These are phyloP conservation scores for Astropecten irregularis DNA, from an alignment of 53 echinoderm and acorn worm genomes.

Conservation along the genomic window DNA sequence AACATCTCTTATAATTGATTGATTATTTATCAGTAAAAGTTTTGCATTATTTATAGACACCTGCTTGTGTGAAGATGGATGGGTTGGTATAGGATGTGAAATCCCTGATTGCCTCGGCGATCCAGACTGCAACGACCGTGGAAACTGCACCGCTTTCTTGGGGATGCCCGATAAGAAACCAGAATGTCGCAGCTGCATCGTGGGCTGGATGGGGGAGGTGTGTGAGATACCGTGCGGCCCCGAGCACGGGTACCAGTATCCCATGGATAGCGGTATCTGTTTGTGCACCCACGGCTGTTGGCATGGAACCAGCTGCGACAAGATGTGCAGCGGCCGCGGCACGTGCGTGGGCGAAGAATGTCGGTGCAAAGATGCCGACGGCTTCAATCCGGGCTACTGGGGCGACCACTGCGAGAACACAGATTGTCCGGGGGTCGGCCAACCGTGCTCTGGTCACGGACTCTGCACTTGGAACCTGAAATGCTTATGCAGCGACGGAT, in stretches of 20 bases:
- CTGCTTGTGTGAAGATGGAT: slow-evolving; percentile 78
- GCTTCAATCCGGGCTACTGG: slow-evolving; percentile 71
- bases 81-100: slow-evolving; percentile 88
- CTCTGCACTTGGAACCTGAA: slow-evolving; percentile 60
- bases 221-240: slow-evolving; percentile 89
- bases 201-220: slow-evolving; percentile 90
- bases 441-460: slow-evolving; percentile 79
- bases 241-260: slow-evolving; percentile 76
- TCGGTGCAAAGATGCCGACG: slow-evolving; percentile 48
- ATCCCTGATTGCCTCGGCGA: slow-evolving; percentile 80
- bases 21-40: too few species aligned
- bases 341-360: slow-evolving; percentile 60
- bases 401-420: slow-evolving; percentile 74
- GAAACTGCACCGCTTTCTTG: slow-evolving; percentile 56
- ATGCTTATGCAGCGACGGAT: slow-evolving; percentile 71
- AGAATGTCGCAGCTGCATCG: slow-evolving; percentile 70
- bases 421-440: slow-evolving; percentile 71
- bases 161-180: slow-evolving; percentile 47
- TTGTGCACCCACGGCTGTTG: slow-evolving; percentile 80
- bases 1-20: too few species aligned
- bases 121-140: slow-evolving; percentile 84
- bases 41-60: slow-evolving; percentile 68
- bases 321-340: slow-evolving; percentile 68
- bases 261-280: slow-evolving; percentile 83
- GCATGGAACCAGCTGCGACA: slow-evolving; percentile 82